Conservation (phyloP, 2,113 vertebrate genomes). For the Mormyrus lacerda region DNA sequence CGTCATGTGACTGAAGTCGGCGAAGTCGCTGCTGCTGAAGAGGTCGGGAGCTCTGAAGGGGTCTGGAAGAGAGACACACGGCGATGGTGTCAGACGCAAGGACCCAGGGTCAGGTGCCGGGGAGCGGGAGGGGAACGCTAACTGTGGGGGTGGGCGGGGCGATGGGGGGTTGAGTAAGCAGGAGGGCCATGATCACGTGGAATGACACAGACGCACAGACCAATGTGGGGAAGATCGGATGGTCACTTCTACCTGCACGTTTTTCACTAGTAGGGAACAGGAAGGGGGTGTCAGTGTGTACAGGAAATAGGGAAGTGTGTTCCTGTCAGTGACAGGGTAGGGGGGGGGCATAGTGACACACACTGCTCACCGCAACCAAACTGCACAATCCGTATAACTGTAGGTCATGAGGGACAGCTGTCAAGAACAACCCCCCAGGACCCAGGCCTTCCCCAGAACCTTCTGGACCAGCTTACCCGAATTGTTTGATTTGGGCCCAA, state of each 20-base stretch:
- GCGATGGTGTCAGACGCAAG: background rate
- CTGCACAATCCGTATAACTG: background rate
- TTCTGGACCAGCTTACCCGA: background rate
- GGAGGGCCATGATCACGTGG: background rate
- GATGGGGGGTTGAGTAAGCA: background rate
- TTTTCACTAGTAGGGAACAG: background rate
- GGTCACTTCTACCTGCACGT: background rate
- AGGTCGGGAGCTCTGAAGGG: conserved; percentile 77
- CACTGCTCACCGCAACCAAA: background rate
- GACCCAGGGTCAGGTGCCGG: background rate
- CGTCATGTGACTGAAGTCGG: conserved; percentile 93
- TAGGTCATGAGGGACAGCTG: background rate
- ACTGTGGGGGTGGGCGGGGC: background rate
- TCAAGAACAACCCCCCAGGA: background rate
- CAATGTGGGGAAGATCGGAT: too few relatives aligned
- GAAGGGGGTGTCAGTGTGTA: background rate
- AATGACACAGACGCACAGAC: background rate
- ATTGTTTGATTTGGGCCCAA: background rate
- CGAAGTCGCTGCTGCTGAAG: conserved; percentile 80
- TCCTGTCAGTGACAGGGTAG: background rate
- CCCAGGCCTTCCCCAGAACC: background rate
- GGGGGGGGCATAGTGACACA: background rate
- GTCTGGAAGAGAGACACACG: conserved; percentile 52
- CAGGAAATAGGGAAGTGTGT: background rate
- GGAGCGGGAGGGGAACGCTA: background rate